A percentile compares a stretch with the other conserved stretches of the same genome.
phyloP scores from a whole-genome alignment of 37 sponge, comb jelly and placozoan genomes.

The Aphrocallistes beatrix region DNA sequence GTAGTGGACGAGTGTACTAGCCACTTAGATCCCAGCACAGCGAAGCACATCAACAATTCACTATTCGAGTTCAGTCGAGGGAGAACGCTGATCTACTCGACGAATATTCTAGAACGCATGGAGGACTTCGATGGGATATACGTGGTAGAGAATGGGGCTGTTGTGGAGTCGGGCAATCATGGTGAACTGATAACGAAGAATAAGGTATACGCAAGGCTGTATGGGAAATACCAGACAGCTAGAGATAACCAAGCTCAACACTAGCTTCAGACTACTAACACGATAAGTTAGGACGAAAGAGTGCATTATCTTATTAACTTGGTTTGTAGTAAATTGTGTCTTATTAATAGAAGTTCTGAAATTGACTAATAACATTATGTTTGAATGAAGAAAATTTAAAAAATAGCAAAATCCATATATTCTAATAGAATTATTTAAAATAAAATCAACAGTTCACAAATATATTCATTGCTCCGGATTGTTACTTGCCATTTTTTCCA shows the following conservation, averaged over 20 bases:
- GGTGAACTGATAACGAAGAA: constrained; percentile 27
- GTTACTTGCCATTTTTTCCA: background rate
- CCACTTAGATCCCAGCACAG: constrained; percentile 38
- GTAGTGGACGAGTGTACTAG: constrained; percentile 46
- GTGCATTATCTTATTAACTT: no score
- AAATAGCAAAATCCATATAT: no score
- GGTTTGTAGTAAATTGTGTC: no score
- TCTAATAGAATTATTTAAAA: no score
- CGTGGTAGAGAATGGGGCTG: constrained; percentile 34
- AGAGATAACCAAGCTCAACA: no score
- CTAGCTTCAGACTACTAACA: no score
- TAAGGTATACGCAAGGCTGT: background rate
- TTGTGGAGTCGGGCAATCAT: constrained; percentile 41
- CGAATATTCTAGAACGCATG: constrained; percentile 33
- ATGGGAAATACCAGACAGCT: background rate
- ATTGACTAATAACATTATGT: no score
- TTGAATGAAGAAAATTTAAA: no score
- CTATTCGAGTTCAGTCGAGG: constrained; percentile 36
- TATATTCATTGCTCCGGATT: no score
- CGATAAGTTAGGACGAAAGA: no score
- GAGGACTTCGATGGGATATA: constrained; percentile 36
- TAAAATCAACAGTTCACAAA: no score
- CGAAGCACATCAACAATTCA: constrained; percentile 20
- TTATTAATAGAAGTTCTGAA: no score
- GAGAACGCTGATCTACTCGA: constrained; percentile 31